Evolutionary conservation across 2,888 invertebrate genomes (phyloP), one percentile per base, ranked within the genome.

Genomic region (Trichogramma dendrolimi): DNA sequence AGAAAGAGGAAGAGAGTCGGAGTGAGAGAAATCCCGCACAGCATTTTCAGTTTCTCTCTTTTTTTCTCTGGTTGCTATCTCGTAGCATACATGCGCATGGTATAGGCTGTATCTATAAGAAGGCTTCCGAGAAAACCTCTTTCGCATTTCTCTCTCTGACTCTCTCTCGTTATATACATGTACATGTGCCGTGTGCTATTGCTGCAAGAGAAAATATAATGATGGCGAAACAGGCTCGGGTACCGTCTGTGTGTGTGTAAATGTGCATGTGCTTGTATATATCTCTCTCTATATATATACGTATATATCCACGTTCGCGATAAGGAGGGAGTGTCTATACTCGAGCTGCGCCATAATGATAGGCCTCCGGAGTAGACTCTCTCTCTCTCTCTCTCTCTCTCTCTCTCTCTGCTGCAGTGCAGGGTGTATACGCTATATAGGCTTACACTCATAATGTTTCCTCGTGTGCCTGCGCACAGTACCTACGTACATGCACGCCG

Each of bases 291-390:
- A 27, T 27, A 27, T 2, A 27, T 27, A 27, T 27, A 27, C 27
- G 27, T 27, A 27, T 27, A 27, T 27, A 27, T 27, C 27, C 27
- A 58, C 14, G 14, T 27, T 41, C 41, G 73, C 77, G 77, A 77
- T 77, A 77, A 77, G 77, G 76, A 76, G 77, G 77, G 77, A 77
- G 77, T 77, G 77, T 77, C 77, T 77, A 75, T 27, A 27, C 27
- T 27, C 27, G 27, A 27, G 27, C 75, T 73, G 77, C 76, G 77
- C 77, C 77, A 77, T 77, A 77, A 77, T 77, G 72, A 77, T 75
- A 77, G 77, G 72, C 74, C 76, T 62, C 51, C 14, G 5, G 48
- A 14, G 11, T 48, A 6, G 48, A 11, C 61, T 61, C 42, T 52
- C 11, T 61, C 60, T 47, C 10, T 51, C 59, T 39, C 44, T 59